Conservation (phyloP, 2,113 vertebrate genomes). For the Bolborhynchus lineola region DNA sequence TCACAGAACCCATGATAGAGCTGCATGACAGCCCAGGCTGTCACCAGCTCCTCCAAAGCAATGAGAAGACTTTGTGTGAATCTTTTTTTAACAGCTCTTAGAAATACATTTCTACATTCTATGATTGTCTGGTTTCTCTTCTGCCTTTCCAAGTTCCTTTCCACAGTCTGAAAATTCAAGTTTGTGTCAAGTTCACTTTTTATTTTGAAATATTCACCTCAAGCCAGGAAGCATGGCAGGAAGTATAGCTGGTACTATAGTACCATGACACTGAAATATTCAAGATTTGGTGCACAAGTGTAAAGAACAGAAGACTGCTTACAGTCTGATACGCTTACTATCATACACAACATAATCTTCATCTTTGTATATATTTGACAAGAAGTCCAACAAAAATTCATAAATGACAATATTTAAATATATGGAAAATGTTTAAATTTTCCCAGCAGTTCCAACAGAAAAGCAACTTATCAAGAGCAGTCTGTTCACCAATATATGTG, state of each 20-base stretch:
- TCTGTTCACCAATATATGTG: neutral
- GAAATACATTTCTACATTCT: neutral
- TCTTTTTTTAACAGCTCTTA: neutral
- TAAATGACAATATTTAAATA: neutral
- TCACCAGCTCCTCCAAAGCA: neutral
- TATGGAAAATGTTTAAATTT: neutral
- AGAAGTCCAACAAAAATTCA: neutral
- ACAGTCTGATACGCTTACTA: neutral
- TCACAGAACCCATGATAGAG: neutral
- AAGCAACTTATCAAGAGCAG: neutral
- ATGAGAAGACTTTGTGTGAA: neutral
- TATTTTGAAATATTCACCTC: neutral
- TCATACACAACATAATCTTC: neutral
- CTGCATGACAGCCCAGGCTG: rapidly evolving
- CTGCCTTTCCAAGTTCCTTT: neutral
- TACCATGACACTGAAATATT: neutral
- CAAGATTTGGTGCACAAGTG: neutral
- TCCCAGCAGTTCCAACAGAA: neutral
- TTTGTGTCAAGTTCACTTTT: neutral
- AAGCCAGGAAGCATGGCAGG: neutral
- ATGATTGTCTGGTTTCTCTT: neutral
- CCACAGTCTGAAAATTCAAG: neutral
- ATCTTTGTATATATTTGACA: neutral
- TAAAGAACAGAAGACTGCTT: neutral
- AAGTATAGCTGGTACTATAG: neutral